These are phyloP conservation scores for Podilymbus podiceps DNA, from an alignment of 2,113 vertebrate species.

Conservation along the genomic window DNA sequence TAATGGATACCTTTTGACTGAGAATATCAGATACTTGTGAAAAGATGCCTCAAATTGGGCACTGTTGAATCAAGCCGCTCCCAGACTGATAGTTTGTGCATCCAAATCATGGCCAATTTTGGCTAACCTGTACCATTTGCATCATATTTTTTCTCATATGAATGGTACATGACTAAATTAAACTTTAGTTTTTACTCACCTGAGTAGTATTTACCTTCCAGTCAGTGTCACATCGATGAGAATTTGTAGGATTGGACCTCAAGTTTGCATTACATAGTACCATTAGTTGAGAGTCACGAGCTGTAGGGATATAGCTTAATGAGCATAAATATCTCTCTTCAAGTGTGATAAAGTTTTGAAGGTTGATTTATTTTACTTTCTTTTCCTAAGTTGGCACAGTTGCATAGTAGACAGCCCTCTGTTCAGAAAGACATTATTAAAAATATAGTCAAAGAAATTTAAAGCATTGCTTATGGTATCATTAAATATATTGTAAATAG, in stretches of 20 bases:
- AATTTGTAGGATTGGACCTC: neutral
- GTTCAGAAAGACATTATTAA: constrained; percentile 3
- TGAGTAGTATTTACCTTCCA: neutral
- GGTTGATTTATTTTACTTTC: neutral
- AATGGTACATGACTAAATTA: neutral
- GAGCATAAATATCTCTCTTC: neutral
- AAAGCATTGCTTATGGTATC: neutral
- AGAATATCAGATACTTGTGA: neutral
- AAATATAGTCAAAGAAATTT: constrained; percentile 18
- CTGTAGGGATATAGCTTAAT: neutral
- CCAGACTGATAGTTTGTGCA: neutral
- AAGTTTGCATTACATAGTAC: neutral
- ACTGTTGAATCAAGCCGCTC: neutral
- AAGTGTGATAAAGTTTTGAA: neutral
- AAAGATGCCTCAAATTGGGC: neutral
- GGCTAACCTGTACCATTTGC: neutral
- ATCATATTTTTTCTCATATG: fast-evolving
- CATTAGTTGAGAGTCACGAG: neutral
- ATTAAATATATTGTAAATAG: constrained; percentile 20
- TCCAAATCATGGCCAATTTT: neutral
- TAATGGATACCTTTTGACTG: neutral
- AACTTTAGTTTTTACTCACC: neutral
- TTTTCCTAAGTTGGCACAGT: neutral
- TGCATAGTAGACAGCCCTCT: neutral
- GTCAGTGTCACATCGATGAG: neutral